Evolutionary conservation across 2,797 vertebrate species (phyloP).

Genomic region (Rhynchonycteris naso): DNA sequence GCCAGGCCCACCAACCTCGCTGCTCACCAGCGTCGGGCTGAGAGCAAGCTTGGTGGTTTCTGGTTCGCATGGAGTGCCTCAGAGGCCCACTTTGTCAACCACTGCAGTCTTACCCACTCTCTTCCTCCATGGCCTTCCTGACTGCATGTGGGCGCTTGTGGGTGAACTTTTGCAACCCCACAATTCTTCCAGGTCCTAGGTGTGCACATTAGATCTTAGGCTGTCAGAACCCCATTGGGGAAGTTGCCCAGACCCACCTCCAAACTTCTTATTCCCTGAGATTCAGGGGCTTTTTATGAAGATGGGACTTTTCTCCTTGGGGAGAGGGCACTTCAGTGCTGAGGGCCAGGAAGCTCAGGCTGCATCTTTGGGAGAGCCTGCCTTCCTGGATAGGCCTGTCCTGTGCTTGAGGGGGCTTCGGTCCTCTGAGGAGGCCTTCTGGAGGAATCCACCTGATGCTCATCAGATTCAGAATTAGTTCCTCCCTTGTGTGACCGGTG

Average conservation of each 20-base stretch:
- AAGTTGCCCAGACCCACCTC: neutral
- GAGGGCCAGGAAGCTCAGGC: neutral
- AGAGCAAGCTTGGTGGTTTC: neutral
- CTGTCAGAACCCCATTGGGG: neutral
- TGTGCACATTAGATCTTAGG: neutral
- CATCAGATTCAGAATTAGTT: conserved; percentile 1
- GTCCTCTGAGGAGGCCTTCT: neutral
- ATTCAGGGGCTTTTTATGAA: neutral
- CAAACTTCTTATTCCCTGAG: neutral
- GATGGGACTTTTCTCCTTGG: neutral
- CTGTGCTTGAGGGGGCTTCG: neutral
- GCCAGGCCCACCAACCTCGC: neutral
- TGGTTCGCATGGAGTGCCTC: neutral
- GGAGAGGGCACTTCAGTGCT: neutral
- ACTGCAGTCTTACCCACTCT: neutral
- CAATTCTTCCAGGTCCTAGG: neutral
- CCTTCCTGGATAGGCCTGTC: neutral
- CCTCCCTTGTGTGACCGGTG: neutral
- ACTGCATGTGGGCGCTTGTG: neutral
- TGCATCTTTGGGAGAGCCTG: neutral
- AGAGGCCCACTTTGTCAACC: neutral
- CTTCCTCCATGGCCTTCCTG: neutral
- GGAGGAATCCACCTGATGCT: neutral
- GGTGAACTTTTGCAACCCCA: neutral
- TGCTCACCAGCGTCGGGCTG: neutral